Evolutionary conservation across 2,113 vertebrate genomes (phyloP).

Genomic region (Herpailurus yagouaroundi): DNA sequence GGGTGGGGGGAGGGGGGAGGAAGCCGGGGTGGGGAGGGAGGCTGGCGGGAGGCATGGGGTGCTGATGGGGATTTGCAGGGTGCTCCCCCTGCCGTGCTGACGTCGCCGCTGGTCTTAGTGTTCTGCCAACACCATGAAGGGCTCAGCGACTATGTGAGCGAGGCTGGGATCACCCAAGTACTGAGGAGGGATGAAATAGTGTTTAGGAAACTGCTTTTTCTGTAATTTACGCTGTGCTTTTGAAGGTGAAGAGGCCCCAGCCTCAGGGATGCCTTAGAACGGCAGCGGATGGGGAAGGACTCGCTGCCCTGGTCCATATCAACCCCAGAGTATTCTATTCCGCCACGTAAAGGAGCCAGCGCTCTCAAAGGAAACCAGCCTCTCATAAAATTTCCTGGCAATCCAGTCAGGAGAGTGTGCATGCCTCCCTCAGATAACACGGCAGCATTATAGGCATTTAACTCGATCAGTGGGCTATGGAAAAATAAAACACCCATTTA

Average conservation of each 20-base stretch:
- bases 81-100: fast-evolving
- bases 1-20: neutral
- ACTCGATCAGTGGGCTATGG: neutral
- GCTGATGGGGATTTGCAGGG: neutral
- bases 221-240: conserved; percentile 39
- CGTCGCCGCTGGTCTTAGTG: neutral
- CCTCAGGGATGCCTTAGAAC: neutral
- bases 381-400: conserved; percentile 60
- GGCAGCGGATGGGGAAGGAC: neutral
- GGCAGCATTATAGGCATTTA: neutral
- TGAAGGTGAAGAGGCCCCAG: neutral
- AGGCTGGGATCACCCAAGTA: neutral
- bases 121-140: neutral
- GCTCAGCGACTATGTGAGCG: neutral
- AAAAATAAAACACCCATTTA: neutral
- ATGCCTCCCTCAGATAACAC: conserved; percentile 46
- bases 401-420: conserved; percentile 31
- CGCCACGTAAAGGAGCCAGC: neutral
- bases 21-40: neutral
- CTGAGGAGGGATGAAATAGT: neutral
- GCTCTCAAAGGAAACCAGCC: conserved; percentile 35
- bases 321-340: neutral
- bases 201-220: neutral
- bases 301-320: neutral
- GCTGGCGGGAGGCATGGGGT: fast-evolving